Evolutionary conservation across 2,888 invertebrate genomes (phyloP).

Genomic region (Eristalis pertinax): DNA sequence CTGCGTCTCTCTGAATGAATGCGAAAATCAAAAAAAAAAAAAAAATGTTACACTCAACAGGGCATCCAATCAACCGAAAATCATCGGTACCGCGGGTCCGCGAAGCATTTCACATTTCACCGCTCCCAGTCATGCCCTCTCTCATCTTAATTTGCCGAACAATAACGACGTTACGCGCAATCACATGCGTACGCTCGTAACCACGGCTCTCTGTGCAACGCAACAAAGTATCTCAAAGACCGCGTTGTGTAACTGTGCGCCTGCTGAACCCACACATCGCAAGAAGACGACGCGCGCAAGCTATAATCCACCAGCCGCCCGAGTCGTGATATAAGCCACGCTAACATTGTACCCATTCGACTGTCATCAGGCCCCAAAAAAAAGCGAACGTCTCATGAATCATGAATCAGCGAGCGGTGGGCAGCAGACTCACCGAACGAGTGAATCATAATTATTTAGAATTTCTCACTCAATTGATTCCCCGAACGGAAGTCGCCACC

Average conservation of each 20-base stretch:
- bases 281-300: constrained; percentile 7
- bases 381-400: constrained; percentile 42
- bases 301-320: constrained; percentile 46
- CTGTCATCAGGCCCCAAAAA: constrained; percentile 48
- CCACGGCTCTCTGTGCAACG: constrained; percentile 24
- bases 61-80: constrained; percentile 59
- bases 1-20: constrained; percentile 2
- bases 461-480: constrained; percentile 31
- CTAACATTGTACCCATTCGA: constrained; percentile 32
- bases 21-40: constrained; percentile 16
- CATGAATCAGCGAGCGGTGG: constrained; percentile 43
- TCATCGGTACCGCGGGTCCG: neutral
- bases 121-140: constrained; percentile 9
- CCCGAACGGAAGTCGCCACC: constrained; percentile 19
- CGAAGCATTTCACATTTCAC: neutral
- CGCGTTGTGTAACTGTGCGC: constrained; percentile 38
- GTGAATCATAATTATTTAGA: constrained; percentile 41
- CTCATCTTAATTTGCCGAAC: constrained; percentile 16
- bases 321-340: constrained; percentile 49
- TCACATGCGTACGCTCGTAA: constrained; percentile 44
- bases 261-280: constrained; percentile 1
- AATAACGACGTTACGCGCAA: constrained; percentile 31
- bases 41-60: constrained; percentile 44
- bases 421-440: constrained; percentile 9
- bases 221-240: constrained; percentile 45